Evolutionary conservation across 2,888 invertebrate species (phyloP).

Genomic region (Lochmaea crataegi): DNA sequence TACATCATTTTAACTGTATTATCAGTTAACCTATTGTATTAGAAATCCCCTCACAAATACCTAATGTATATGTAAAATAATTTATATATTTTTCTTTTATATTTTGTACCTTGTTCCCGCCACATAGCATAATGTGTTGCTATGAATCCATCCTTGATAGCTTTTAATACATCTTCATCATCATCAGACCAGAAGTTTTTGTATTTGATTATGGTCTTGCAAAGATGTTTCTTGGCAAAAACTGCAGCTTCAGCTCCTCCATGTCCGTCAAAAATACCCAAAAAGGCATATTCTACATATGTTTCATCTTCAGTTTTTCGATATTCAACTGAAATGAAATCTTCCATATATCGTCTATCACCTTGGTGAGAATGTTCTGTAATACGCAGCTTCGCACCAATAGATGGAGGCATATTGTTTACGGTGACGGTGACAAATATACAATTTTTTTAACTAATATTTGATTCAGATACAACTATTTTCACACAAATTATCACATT

Average conservation of each 20-base stretch:
- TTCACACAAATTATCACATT: constrained; percentile 42
- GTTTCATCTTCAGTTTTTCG: constrained; percentile 92
- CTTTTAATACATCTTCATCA: no score
- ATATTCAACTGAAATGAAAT: constrained; percentile 96
- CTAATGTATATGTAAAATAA: no score
- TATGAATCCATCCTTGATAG: no score
- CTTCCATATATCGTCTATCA: constrained; percentile 99
- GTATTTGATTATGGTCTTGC: no score
- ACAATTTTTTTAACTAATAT: constrained; percentile 43
- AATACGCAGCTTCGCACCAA: no score
- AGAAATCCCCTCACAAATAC: no score
- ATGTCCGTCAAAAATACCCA: constrained; percentile 98
- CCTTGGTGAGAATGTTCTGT: constrained; percentile 97
- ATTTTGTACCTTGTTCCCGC: no score
- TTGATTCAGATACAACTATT: constrained; percentile 40
- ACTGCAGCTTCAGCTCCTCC: constrained; percentile 96
- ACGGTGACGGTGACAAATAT: constrained; percentile 48
- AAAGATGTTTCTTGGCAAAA: constrained; percentile 93
- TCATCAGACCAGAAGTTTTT: no score
- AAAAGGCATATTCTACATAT: constrained; percentile 94
- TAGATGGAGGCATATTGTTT: constrained; percentile 76
- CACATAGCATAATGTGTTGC: no score
- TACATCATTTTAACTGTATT: no score
- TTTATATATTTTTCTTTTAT: no score
- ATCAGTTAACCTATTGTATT: no score